Evolutionary conservation across 1,140 invertebrate genomes (phyloP), one percentile per base, ranked within the genome.

Genomic region (Plodia interpunctella): DNA sequence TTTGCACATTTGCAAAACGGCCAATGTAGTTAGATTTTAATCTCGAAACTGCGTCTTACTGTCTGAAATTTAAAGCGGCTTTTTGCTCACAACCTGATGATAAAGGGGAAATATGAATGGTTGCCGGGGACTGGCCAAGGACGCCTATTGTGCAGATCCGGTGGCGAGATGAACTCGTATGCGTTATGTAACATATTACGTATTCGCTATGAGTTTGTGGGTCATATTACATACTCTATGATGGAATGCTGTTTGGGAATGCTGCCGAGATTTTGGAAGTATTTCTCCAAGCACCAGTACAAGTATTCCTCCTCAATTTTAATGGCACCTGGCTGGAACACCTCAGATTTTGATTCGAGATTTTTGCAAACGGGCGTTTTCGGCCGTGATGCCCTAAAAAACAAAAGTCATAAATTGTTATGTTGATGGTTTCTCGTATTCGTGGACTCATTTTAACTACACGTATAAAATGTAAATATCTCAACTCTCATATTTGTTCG

Each of bases 121-220:
- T 19, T 54, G 62, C 6, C 18, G 74, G 81, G 81, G 83, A 81
- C 70, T 74, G 81, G 54, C 75, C 83, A 87, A 87, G 83, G 83
- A 76, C 83, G 70, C 61, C 57, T 65, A 78, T 79, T 84, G 80
- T 83, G 57, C 51, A 75, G 69, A 82, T 74, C 76, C 74, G 74
- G 70, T 21, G 51, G 19, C 20, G 18, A 25, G 51, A 53, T 53
- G 51, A 25, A 21, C 19, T 20, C 20, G 18, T 21, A 53, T 21
- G 20, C 32, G 28, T 59, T 59, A 58, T 50, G 49, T 57, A 53
- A 53, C 19, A 10, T 53, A 44, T 44, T 44, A 44, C 38, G 38
- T 44, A 44, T 44, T 44, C 38, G 13, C 32, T 35, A 25, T 32
- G 11, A 44, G 38, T 44, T 44, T 44, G 38, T 44, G 15, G 38